Conservation (phyloP, 2,113 vertebrate genomes). For the Oreocharis arfaki region DNA sequence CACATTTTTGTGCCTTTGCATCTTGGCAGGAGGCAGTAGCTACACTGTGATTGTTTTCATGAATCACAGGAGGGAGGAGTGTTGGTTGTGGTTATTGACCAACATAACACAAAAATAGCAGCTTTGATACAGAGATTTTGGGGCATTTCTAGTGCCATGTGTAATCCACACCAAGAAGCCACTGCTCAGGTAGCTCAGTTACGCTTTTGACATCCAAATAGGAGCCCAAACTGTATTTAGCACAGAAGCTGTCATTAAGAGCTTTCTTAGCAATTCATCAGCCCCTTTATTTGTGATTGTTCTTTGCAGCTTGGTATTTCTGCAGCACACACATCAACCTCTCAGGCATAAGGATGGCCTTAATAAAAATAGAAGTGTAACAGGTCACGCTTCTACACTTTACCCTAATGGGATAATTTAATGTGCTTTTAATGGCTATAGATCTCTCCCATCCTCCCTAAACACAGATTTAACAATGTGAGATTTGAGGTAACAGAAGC, state of each 20-base stretch:
- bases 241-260: neutral
- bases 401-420: neutral
- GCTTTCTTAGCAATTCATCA: neutral
- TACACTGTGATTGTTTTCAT: neutral
- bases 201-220: neutral
- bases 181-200: neutral
- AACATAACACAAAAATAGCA: neutral
- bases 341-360: neutral
- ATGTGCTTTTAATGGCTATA: neutral
- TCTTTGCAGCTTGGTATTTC: neutral
- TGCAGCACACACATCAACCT: neutral
- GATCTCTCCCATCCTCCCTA: neutral
- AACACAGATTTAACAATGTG: neutral
- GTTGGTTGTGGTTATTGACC: neutral
- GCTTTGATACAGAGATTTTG: neutral
- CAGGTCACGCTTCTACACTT: neutral
- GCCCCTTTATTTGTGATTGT: neutral
- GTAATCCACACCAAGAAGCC: neutral
- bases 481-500: neutral
- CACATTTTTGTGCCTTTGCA: constrained; percentile 18
- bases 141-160: neutral
- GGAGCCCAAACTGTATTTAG: neutral
- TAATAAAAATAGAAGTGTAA: neutral
- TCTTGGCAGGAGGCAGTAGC: constrained; percentile 18
- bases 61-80: neutral